These are phyloP conservation scores for Aleiodes testaceus DNA, from an alignment of 2,888 invertebrate genomes.

Conservation along the genomic window DNA sequence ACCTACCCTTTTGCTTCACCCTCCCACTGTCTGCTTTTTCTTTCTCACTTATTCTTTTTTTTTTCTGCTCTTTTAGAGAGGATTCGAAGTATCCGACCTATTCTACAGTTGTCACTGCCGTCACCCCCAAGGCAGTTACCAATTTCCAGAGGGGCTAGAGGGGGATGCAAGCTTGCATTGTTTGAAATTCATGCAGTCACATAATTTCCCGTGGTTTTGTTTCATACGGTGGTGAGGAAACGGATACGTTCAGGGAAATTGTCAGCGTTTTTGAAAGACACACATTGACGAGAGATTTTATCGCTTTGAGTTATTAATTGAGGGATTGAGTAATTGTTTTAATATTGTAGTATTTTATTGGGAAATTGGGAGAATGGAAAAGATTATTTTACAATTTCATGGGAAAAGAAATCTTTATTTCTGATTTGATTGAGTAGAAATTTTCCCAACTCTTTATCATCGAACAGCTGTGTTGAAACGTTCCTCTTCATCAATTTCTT, in stretches of 20 bases:
- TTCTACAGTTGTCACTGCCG: constrained; percentile 16
- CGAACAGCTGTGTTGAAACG: not conserved
- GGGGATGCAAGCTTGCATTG: not conserved
- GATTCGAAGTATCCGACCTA: not conserved
- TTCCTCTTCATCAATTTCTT: constrained; percentile 3
- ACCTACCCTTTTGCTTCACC: not conserved
- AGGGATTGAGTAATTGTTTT: not conserved
- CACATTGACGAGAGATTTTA: not conserved
- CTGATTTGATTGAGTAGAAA: not conserved
- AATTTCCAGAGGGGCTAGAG: not conserved
- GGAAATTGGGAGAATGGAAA: too few relatives aligned
- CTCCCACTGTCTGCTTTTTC: too few relatives aligned
- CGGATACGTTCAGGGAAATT: constrained; percentile 24
- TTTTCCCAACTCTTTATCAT: constrained; percentile 4
- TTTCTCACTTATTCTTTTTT: too few relatives aligned
- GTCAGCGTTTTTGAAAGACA: constrained; percentile 2
- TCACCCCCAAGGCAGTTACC: not conserved
- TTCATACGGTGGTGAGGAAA: constrained; percentile 1
- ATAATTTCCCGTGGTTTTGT: constrained; percentile 25
- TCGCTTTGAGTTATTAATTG: constrained; percentile 18
- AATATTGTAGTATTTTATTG: not conserved
- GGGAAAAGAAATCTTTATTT: too few relatives aligned
- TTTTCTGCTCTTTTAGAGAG: not conserved
- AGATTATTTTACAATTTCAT: too few relatives aligned
- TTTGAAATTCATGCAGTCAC: not conserved